phyloP scores from a whole-genome alignment of 2,797 vertebrate species.

The Pangasius djambal region DNA sequence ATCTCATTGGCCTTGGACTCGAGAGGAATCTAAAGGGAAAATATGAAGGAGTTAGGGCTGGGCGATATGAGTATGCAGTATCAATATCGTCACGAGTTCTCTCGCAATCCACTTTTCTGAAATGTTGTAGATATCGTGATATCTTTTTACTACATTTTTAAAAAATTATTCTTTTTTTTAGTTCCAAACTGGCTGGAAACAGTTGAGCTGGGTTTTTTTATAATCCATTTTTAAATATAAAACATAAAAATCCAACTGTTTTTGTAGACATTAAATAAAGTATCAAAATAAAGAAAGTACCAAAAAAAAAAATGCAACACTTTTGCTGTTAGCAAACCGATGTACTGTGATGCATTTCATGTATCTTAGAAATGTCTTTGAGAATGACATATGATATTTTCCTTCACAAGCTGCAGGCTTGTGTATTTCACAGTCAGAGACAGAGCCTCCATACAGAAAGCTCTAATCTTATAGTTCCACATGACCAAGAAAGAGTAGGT shows the following conservation, averaged over 20 bases:
- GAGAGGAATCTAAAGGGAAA: constrained; percentile 78
- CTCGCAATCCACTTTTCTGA: no score
- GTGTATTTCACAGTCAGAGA: neutral
- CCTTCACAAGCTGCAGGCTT: neutral
- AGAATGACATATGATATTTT: neutral
- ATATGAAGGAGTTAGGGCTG: constrained; percentile 5
- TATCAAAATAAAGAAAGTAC: neutral
- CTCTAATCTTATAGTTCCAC: neutral
- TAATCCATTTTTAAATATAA: neutral
- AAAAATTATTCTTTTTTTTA: neutral
- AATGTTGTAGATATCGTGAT: neutral
- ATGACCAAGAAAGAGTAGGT: neutral
- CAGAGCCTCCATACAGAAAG: neutral
- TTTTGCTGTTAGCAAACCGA: neutral
- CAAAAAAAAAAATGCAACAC: neutral
- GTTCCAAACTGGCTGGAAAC: neutral
- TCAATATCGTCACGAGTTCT: neutral
- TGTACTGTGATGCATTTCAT: neutral
- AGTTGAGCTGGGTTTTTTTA: neutral
- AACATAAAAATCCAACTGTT: neutral
- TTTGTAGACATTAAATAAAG: neutral
- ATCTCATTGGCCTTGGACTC: constrained; percentile 93
- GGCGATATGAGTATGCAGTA: neutral
- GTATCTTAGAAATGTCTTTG: neutral
- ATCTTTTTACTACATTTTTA: neutral